Evolutionary conservation across 2,113 vertebrate species (phyloP), one percentile per base, ranked within the genome.

Genomic region (Plecturocebus donacophilus): DNA sequence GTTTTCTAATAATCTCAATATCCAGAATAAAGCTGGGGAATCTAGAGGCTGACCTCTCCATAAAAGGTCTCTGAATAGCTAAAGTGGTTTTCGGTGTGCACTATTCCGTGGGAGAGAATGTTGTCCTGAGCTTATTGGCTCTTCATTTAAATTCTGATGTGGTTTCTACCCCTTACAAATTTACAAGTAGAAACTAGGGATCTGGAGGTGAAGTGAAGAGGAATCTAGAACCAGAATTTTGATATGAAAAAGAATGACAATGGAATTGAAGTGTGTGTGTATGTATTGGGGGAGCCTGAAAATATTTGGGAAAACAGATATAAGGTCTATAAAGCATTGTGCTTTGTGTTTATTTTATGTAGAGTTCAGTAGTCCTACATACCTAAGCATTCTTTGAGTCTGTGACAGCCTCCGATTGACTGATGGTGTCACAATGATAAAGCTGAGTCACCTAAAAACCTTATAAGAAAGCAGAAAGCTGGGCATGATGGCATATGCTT

Each of bases 171-270:
- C 6, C 23, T 84, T 58, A 76, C 58, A 87, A 87, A 71, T 82
- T 58, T 87, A 81, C 47, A 88, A 70, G 30, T 4, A 87, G 70
- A 88, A 85, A 80, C 49, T 73, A 92, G 54, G n/a, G 32, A 27
- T 85, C 13, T 80, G 9, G 49, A 80, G 54, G 9, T 73, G 54
- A 94, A 89, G 32, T 87, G 42, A 52, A 20, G 85, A 64, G 56
- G 49, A 54, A 30, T 96, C 47, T 89, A 89, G 54, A 86, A 66
- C 82, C 8, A 90, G 38, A 90, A 32, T 27, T 76, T 96, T 68
- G 25, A 70, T 70, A 49, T 82, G 35, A 77, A 61, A 86, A 84
- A 76, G 52, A 82, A 85, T 89, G 81, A 75, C 40, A 58, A 25
- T 52, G 49, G 21, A 90, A 40, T 49, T 90, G 70, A 90, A 30